Percentiles rank a stretch among this genome's conserved stretches.
phyloP scores from a whole-genome alignment of 2,113 vertebrate species.

The Microtus oregoni region DNA sequence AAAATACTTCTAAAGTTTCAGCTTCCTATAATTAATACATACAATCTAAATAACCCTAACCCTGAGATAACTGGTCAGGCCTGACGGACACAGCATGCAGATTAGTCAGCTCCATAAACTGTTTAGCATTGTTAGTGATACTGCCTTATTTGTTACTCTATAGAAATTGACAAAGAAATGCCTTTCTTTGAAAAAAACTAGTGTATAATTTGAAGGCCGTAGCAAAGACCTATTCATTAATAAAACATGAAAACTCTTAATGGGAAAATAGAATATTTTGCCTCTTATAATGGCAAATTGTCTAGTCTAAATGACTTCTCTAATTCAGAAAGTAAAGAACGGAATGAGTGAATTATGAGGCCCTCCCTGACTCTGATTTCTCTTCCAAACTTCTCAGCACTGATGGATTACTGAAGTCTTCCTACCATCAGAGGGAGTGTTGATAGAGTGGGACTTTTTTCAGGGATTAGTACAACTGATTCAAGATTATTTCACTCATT shows the following conservation, averaged over 20 bases:
- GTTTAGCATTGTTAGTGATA: neutral
- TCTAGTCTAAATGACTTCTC: neutral
- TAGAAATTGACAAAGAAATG: neutral
- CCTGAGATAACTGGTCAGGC: neutral
- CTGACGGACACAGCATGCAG: neutral
- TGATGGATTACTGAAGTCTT: neutral
- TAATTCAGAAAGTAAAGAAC: neutral
- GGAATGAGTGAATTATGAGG: neutral
- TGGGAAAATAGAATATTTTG: neutral
- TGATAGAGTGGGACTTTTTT: neutral
- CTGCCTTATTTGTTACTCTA: neutral
- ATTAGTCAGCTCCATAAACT: neutral
- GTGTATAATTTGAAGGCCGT: neutral
- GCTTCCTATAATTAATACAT: neutral
- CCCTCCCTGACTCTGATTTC: neutral
- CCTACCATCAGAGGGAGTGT: slow-evolving; percentile 7
- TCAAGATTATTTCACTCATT: slow-evolving; percentile 31
- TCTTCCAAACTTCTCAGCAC: neutral
- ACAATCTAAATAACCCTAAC: no score
- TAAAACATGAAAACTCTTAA: slow-evolving; percentile 36
- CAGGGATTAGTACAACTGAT: neutral
- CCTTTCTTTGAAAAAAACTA: neutral
- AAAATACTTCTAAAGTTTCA: neutral
- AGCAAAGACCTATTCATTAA: slow-evolving; percentile 17
- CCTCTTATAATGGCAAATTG: neutral